phyloP scores from a whole-genome alignment of 2,888 invertebrate species.

The Boloria selene region DNA sequence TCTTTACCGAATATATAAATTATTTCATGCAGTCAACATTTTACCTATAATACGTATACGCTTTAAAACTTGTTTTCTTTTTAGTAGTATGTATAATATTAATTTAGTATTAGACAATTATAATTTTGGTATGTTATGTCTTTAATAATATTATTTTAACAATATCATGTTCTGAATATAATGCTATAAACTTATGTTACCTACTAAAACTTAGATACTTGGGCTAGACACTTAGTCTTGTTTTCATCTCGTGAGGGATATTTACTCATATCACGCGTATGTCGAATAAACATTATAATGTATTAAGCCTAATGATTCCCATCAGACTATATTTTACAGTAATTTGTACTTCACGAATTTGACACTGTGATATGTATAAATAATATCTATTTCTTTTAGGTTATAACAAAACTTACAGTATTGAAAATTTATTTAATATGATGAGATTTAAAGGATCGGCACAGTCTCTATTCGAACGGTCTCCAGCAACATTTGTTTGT shows the following conservation, averaged over 20 bases:
- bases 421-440: too few relatives aligned
- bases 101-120: background rate
- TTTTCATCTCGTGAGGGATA: slow-evolving; percentile 14
- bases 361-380: too few relatives aligned
- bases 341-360: too few relatives aligned
- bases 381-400: too few relatives aligned
- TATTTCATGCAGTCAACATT: too few relatives aligned
- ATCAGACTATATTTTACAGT: too few relatives aligned
- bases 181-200: slow-evolving; percentile 11
- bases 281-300: slow-evolving; percentile 4
- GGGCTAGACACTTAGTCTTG: background rate
- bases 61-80: too few relatives aligned
- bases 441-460: too few relatives aligned
- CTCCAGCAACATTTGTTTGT: background rate
- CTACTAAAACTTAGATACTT: slow-evolving; percentile 12
- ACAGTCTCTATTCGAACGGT: background rate
- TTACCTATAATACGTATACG: too few relatives aligned
- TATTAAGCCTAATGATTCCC: background rate
- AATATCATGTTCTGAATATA: slow-evolving; percentile 13
- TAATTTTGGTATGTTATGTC: background rate
- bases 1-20: too few relatives aligned
- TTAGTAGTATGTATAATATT: too few relatives aligned
- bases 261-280: slow-evolving; percentile 8
- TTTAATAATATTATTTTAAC: background rate
- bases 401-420: too few relatives aligned